Evolutionary conservation across 2,888 invertebrate species (phyloP), one percentile per base, ranked within the genome.

Genomic region (Melangyna quadrimaculata): DNA sequence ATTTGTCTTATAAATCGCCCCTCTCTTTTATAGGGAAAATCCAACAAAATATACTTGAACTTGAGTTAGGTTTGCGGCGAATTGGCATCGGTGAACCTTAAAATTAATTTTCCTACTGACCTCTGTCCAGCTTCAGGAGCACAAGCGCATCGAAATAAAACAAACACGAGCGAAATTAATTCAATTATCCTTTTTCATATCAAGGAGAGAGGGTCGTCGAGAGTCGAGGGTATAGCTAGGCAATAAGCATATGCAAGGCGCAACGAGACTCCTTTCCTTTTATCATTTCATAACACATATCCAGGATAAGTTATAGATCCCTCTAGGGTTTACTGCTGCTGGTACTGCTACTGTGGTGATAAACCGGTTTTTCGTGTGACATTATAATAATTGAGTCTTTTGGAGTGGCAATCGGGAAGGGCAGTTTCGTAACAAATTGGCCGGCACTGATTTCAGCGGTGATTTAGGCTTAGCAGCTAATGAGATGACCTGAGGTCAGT

Each of bases 401-500:
- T 57, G 45, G 53, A 69, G 19, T 17, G 63, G 35, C 14, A 45
- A 17, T 48, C 53, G 35, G 51, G 32, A 53, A 71, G 71, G 70
- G 32, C 63, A 35, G 43, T 63, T 45, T 32, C 57, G 27, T 72
- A 69, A 82, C 78, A 82, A 82, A 82, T 82, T 82, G 78, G 59
- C 61, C 82, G 61, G 72, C 81, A 78, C 72, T 72, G 81, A 81
- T 77, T 77, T 48, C 48, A 77, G 17, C 70, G 37, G 77, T 71
- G 75, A 72, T 77, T 65, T 48, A 53, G 73, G 61, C 59, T 45
- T 3, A 4, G 3, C 22, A 45, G 71, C 48, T 82, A 78, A 55
- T 77, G 72, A 61, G 78, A 78, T 82, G 82, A 82, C 82, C 82
- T 78, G 72, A 82, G 82, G 82, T 82, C 82, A 82, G 61, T 69